phyloP scores from a whole-genome alignment of 1,140 invertebrate genomes.

The Episyrphus balteatus region DNA sequence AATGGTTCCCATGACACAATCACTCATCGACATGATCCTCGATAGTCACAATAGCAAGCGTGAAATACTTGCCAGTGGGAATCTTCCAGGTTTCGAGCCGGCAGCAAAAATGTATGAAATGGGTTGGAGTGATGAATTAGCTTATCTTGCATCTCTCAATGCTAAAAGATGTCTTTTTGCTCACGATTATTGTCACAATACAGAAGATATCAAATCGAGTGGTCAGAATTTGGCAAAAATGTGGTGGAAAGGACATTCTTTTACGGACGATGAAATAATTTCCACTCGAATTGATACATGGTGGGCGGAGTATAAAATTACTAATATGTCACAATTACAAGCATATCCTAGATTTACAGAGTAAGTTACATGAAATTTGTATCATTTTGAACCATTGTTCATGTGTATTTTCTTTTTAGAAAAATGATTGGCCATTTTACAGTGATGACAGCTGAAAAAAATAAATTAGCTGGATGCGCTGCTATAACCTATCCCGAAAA shows the following conservation, averaged over 20 bases:
- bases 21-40: background rate
- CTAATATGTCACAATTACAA: background rate
- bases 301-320: background rate
- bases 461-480: background rate
- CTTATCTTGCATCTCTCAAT: background rate
- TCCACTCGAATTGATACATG: background rate
- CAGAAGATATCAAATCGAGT: background rate
- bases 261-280: background rate
- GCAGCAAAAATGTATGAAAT: background rate
- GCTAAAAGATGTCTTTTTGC: background rate
- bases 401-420: background rate
- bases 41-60: background rate
- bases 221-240: background rate
- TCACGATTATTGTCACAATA: background rate
- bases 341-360: background rate
- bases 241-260: background rate
- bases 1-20: too few relatives aligned
- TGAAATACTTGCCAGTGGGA: background rate
- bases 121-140: background rate
- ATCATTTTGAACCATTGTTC: background rate
- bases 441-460: background rate
- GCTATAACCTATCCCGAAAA: background rate
- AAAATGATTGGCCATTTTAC: background rate
- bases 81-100: background rate
- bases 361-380: background rate